Evolutionary conservation across 2,113 vertebrate species (phyloP).

Genomic region (Passer domesticus): DNA sequence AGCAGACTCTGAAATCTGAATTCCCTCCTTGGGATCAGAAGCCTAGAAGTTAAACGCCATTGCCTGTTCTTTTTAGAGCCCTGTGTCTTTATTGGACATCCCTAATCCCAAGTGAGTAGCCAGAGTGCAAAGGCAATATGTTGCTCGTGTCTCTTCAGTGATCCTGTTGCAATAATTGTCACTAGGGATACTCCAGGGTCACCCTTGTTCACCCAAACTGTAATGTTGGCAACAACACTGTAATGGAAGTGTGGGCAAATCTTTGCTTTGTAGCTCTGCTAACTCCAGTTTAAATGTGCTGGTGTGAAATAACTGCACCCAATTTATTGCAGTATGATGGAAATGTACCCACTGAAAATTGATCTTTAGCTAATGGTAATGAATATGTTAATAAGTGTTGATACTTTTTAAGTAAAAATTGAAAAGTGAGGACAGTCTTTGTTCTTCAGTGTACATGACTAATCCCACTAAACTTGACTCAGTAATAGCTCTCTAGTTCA

Average conservation of each 20-base stretch:
- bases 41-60: background rate
- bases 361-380: background rate
- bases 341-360: background rate
- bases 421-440: background rate
- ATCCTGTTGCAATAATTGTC: background rate
- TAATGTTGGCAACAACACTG: background rate
- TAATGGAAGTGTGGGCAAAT: background rate
- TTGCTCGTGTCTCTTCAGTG: background rate
- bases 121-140: background rate
- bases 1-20: background rate
- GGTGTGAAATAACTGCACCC: background rate
- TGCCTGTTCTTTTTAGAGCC: background rate
- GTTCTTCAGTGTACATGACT: background rate
- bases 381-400: background rate
- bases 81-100: background rate
- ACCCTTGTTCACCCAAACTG: background rate
- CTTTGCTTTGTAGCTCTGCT: background rate
- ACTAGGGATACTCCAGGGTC: background rate
- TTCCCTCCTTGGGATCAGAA: slow-evolving; percentile 9
- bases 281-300: background rate
- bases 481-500: background rate
- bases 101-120: background rate
- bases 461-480: background rate
- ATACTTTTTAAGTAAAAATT: background rate
- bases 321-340: background rate